Evolutionary conservation across 2,113 vertebrate genomes (phyloP), one percentile per base, ranked within the genome.

Genomic region (Paraplagusia blochii): DNA sequence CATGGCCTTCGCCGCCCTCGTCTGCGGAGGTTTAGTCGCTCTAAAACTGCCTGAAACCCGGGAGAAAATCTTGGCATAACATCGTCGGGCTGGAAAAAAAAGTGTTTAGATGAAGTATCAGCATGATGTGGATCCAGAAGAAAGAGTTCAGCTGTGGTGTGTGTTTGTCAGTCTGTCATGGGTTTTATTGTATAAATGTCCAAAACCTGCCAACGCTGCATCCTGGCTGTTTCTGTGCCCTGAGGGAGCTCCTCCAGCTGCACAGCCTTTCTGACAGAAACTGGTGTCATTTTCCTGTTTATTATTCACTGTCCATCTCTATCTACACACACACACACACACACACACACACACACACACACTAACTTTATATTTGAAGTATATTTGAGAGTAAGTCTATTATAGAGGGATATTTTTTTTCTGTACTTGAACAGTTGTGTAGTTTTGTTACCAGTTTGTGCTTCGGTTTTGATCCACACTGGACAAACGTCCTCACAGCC

Each of bases 31-130:
- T 3, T 82, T 98, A 76, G 86, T 98, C 0, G 93, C 96, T 13
- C 88, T 97, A 43, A 94, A 94, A 64, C 88, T 99, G 71, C 96
- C 97, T 2, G 97, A 99, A 81, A 99, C 96, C 4, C 90, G 95
- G 58, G 95, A 97, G 35, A 94, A 94, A 81, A 92, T 96, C 83
- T 92, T 99, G 63, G 93, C 93, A 84, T 98, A 90, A 97, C 66
- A 73, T 67, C 70, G 77, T 81, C n/a, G n/a, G n/a, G n/a, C n/a
- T n/a, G n/a, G n/a, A n/a, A 83, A 85, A 86, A 47, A 59, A 52
- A 50, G 16, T 50, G 54, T 15, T 36, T 8, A 34, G 33, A 38
- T 42, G 29, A 52, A 15, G 46, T 38, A 33, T 44, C 52, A 51
- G 43, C 61, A 80, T 64, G 35, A 73, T 71, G 50, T 66, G 60